Evolutionary conservation across 53 echinoderm and acorn worm species (phyloP), one percentile per base, ranked within the genome.

Genomic region (Henricia sp.): DNA sequence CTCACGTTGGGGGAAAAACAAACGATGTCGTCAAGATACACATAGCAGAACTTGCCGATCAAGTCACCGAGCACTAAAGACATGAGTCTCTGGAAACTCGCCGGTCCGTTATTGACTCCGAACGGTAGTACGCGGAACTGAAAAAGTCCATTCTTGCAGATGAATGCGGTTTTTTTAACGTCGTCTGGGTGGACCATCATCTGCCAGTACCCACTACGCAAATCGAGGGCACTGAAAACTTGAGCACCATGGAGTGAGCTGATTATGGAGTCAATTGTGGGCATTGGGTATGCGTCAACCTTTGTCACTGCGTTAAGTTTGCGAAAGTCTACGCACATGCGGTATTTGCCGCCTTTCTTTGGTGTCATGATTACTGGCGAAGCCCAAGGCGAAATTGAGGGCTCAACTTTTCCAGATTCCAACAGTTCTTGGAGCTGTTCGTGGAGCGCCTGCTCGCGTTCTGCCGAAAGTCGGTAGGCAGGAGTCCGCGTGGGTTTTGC

Each of bases 191-290:
- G 88, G 14, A 93, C 44, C 3, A 55, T 78, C 9, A 93, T 87
- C 50, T 93, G 93, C 93, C 89, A 93, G 41, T 85, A 92, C 9
- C 92, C 92, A 59, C 54, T 52, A 32, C 73, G 66, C 1, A 92
- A 40, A 36, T 92, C 88, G 1, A 84, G 52, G 1, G 85, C 71
- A 19, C 71, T 68, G 60, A 92, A 86, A 35, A 74, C 83, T 24
- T 68, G 62, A 0, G 87, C 46, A 26, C 88, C 92, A 24, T 54
- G 77, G 26, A 91, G 50, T 0, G 84, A 42, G 55, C 85, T 86
- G 17, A 91, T 14, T 0, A 68, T 70, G 17, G 77, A 83, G 17
- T 56, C 88, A 26, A 88, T 91, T 12, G 70, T 88, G 0, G 88
- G 92, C 19, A 91, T 54, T 0, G 92, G 92, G 57, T 58, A 85